These are phyloP conservation scores for Drosophila lowei DNA, from an alignment of 1,140 invertebrate genomes.

Conservation along the genomic window DNA sequence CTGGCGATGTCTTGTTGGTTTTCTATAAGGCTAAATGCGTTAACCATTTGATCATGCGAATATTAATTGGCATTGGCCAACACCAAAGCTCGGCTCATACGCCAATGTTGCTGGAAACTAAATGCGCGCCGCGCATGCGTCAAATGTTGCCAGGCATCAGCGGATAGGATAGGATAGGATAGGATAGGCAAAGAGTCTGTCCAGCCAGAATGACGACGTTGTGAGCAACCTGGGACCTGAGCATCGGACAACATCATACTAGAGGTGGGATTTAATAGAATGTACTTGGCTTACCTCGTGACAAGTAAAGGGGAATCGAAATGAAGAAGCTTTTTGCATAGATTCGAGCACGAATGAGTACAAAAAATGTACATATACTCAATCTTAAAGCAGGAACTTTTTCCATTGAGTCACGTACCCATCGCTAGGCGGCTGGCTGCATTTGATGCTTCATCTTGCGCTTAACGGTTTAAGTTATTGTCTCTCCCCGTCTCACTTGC, in stretches of 20 bases:
- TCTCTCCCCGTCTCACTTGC: constrained; percentile 61
- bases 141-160: constrained; percentile 52
- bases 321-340: not conserved
- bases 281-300: too few species aligned
- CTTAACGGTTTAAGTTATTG: constrained; percentile 77
- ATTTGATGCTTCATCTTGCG: constrained; percentile 54
- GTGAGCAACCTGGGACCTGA: constrained; percentile 21
- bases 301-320: too few species aligned
- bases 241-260: not conserved
- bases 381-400: too few species aligned
- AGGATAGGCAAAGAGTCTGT: constrained; percentile 34
- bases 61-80: constrained; percentile 76
- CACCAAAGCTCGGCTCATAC: constrained; percentile 59
- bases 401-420: constrained; percentile 17
- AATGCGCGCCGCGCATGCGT: constrained; percentile 59
- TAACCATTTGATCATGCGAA: constrained; percentile 81
- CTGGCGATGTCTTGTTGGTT: constrained; percentile 64
- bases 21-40: constrained; percentile 80
- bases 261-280: not conserved
- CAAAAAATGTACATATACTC: too few species aligned
- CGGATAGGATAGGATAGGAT: constrained; percentile 9
- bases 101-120: constrained; percentile 69
- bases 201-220: constrained; percentile 70
- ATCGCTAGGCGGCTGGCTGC: constrained; percentile 35
- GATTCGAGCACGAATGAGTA: not conserved